phyloP scores from a whole-genome alignment of 2,113 vertebrate genomes.

The Vulpes vulpes region DNA sequence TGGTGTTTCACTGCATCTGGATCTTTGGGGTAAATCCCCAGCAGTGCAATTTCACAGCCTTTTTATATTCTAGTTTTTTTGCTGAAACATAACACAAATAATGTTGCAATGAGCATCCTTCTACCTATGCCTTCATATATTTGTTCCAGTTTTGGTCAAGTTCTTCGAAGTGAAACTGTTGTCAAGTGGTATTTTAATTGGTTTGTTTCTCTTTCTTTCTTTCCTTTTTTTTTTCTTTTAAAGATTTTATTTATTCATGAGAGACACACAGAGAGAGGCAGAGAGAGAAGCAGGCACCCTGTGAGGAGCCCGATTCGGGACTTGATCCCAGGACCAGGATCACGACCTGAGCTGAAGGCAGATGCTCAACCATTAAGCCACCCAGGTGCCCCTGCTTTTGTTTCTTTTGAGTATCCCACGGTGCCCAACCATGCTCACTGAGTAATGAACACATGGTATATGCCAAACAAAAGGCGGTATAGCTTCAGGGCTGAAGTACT shows the following conservation, averaged over 20 bases:
- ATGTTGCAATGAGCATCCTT: neutral
- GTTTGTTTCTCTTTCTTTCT: no score
- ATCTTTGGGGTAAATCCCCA: no score
- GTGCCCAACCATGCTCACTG: neutral
- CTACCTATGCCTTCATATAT: neutral
- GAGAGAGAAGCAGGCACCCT: no score
- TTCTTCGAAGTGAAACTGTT: constrained; percentile 26
- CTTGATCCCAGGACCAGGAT: no score
- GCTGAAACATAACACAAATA: neutral
- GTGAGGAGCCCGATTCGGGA: no score
- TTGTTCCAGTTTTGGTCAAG: neutral
- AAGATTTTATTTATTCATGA: no score
- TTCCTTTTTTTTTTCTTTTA: no score
- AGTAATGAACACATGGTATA: neutral
- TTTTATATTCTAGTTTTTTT: constrained; percentile 14
- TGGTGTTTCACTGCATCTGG: no score
- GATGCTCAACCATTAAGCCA: no score
- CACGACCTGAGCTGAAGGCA: no score
- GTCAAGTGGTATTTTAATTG: neutral
- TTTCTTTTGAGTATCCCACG: neutral
- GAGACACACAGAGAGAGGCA: no score
- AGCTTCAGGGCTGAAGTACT: neutral
- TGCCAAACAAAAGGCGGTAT: neutral
- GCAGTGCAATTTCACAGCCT: neutral
- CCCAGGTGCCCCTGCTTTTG: neutral